Evolutionary conservation across 1,140 invertebrate species (phyloP).

Genomic region (honey bee (Apis mellifera)): DNA sequence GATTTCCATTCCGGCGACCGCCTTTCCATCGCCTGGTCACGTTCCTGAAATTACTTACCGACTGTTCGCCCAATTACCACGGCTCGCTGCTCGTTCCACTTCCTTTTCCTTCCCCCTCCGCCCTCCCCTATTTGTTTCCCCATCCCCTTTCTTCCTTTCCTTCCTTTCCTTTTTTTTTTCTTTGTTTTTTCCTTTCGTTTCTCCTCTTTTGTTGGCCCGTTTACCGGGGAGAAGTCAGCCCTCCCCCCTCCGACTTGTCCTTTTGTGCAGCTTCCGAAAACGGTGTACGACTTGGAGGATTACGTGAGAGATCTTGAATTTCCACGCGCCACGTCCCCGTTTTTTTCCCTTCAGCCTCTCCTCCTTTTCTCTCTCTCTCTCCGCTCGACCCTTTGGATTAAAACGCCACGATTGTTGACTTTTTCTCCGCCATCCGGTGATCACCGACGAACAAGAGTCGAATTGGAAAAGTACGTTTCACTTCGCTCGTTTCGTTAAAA

Average conservation of each 20-base stretch:
- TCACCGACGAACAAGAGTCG: not conserved
- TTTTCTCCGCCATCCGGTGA: not conserved
- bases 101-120: not conserved
- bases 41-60: slow-evolving; percentile 57
- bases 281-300: slow-evolving; percentile 10
- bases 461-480: not conserved
- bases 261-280: slow-evolving; percentile 18
- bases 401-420: slow-evolving; percentile 32
- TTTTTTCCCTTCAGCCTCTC: not conserved
- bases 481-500: slow-evolving; percentile 3
- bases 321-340: not conserved
- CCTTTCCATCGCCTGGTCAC: slow-evolving; percentile 48
- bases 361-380: not conserved
- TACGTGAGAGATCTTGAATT: slow-evolving; percentile 32
- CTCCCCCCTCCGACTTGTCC: slow-evolving; percentile 9
- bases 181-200: not conserved
- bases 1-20: slow-evolving; percentile 51
- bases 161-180: too few relatives aligned
- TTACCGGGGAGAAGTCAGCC: not conserved
- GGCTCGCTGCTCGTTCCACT: slow-evolving; percentile 36
- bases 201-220: slow-evolving; percentile 21
- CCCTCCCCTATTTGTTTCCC: not conserved
- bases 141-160: slow-evolving; percentile 3
- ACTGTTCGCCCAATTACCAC: slow-evolving; percentile 55
- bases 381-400: slow-evolving; percentile 5